Evolutionary conservation across 2,113 vertebrate species (phyloP).

Genomic region (Bubo bubo): DNA sequence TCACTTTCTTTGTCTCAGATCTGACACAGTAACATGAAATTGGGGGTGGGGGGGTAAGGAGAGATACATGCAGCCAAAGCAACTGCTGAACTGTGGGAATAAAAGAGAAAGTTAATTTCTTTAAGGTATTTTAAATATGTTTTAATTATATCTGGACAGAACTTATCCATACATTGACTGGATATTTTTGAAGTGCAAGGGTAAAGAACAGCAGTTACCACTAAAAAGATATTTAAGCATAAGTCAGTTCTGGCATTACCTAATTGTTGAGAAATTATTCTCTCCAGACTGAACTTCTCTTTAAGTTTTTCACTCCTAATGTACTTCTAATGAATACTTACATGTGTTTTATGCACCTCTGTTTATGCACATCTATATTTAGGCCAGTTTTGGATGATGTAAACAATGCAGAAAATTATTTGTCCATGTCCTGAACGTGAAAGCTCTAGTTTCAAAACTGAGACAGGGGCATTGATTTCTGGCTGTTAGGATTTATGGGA

Average conservation of each 20-base stretch:
- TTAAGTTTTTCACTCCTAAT: neutral
- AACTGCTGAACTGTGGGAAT: neutral
- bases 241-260: neutral
- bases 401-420: neutral
- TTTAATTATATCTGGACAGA: neutral
- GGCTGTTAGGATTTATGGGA: neutral
- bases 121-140: neutral
- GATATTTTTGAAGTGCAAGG: neutral
- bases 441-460: neutral
- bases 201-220: neutral
- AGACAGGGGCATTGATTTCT: neutral
- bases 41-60: neutral
- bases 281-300: neutral
- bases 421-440: neutral
- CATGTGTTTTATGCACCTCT: neutral
- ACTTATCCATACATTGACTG: neutral
- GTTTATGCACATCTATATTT: neutral
- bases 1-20: constrained; percentile 47
- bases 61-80: neutral
- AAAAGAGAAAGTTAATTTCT: neutral
- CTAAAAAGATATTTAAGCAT: neutral
- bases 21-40: neutral
- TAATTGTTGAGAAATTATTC: neutral
- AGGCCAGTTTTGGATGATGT: neutral
- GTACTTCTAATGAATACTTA: neutral